Conservation (phyloP, 2,113 vertebrate species). For the Scartelaos histophorus region DNA sequence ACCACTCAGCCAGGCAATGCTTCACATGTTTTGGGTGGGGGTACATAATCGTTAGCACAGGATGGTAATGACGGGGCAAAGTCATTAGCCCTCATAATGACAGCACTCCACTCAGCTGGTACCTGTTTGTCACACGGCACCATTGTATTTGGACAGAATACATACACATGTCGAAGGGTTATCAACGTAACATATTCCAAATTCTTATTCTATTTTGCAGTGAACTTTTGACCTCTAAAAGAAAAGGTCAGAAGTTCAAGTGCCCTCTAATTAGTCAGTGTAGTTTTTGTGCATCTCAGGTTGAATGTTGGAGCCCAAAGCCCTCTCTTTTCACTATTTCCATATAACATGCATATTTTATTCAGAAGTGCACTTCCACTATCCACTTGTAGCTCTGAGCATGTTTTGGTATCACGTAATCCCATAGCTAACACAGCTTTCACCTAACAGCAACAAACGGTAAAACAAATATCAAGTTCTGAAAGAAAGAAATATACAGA, state of each 20-base stretch:
- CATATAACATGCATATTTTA: neutral
- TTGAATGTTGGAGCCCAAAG: neutral
- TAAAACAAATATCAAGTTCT: too few species aligned
- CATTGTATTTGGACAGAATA: neutral
- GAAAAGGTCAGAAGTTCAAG: too few species aligned
- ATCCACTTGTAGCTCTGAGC: neutral
- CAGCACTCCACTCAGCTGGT: slow-evolving; percentile 29
- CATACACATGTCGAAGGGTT: neutral
- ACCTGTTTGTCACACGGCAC: slow-evolving; percentile 9
- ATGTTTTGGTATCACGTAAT: too few species aligned
- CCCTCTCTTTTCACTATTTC: neutral
- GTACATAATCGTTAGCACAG: slow-evolving; percentile 53
- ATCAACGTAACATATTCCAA: neutral
- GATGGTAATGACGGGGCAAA: slow-evolving; percentile 54
- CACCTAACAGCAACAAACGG: too few species aligned
- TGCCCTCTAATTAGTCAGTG: too few species aligned
- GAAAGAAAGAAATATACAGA: too few species aligned
- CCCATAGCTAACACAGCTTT: too few species aligned
- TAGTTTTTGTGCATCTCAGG: neutral
- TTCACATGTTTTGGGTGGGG: slow-evolving; percentile 52
- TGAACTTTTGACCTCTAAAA: too few species aligned
- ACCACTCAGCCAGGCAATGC: slow-evolving; percentile 30
- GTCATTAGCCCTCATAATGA: slow-evolving; percentile 52
- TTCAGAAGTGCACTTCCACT: neutral
- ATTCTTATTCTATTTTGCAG: neutral